phyloP scores from a whole-genome alignment of 2,888 invertebrate species.

The Leptinotarsa peninsularis region DNA sequence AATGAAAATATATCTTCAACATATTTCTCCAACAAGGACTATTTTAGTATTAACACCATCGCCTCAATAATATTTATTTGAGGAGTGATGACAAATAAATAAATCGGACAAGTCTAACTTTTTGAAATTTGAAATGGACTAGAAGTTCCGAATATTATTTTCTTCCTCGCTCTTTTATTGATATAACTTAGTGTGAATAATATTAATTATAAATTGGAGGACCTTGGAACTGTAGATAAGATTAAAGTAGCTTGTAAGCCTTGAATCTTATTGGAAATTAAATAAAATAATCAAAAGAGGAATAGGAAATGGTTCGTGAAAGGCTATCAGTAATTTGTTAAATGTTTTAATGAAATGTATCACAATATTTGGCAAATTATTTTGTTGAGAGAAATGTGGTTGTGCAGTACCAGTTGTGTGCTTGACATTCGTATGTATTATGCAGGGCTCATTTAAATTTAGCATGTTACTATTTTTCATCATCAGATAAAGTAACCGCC shows the following conservation, averaged over 20 bases:
- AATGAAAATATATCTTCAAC: no score
- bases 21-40: no score
- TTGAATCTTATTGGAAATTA: not conserved
- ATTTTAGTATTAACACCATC: no score
- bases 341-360: conserved; percentile 6
- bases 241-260: not conserved
- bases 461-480: not conserved
- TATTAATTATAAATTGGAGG: not conserved
- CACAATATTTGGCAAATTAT: not conserved
- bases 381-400: not conserved
- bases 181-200: no score
- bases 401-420: not conserved
- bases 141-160: no score
- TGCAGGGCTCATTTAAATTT: not conserved
- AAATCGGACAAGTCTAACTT: no score
- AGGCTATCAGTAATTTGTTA: not conserved
- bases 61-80: no score
- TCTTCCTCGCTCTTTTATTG: no score
- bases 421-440: conserved; percentile 8
- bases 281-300: conserved; percentile 4
- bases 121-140: no score
- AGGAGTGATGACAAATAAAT: no score
- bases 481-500: not conserved
- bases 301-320: conserved; percentile 15
- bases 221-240: conserved; percentile 8